Conservation (phyloP, 2,113 vertebrate genomes). For the Siniperca chuatsi region DNA sequence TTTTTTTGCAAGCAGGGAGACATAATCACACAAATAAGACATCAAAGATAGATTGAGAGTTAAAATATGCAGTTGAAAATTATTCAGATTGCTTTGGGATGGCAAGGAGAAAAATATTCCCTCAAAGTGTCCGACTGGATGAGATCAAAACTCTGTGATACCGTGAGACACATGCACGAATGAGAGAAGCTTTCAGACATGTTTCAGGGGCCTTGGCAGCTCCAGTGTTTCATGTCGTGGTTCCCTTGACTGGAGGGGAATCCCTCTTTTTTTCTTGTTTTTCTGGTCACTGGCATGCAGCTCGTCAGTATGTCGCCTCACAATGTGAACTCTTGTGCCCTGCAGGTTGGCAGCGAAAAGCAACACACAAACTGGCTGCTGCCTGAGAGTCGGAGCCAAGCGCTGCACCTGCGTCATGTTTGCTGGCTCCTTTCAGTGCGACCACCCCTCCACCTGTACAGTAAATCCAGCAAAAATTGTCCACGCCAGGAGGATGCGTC, state of each 20-base stretch:
- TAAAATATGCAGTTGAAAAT: conserved; percentile 86
- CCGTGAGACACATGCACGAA: conserved; percentile 53
- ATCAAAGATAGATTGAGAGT: conserved; percentile 87
- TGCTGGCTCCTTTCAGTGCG: not conserved
- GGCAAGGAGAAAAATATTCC: conserved; percentile 84
- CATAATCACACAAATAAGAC: conserved; percentile 88
- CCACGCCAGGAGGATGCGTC: conserved; percentile 17
- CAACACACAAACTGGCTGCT: conserved; percentile 24
- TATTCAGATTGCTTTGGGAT: conserved; percentile 85
- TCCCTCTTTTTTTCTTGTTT: conserved; percentile 45
- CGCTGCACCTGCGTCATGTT: conserved; percentile 67
- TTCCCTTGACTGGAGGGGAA: conserved; percentile 67
- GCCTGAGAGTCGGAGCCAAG: conserved; percentile 29
- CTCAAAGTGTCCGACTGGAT: conserved; percentile 83
- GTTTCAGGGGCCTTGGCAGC: conserved; percentile 71
- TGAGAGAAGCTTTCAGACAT: conserved; percentile 31
- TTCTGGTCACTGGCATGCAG: conserved; percentile 64
- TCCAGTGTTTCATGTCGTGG: conserved; percentile 45
- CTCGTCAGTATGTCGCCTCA: conserved; percentile 61
- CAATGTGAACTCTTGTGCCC: conserved; percentile 62
- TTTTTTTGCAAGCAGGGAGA: conserved; percentile 72
- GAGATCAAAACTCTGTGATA: conserved; percentile 80
- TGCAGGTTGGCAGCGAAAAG: conserved; percentile 47
- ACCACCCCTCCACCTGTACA: conserved; percentile 63
- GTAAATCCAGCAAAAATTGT: not conserved